Percentiles rank a stretch among this genome's conserved stretches.
Evolutionary conservation across 2,888 invertebrate genomes (phyloP).

Genomic region (Congeria kusceri): DNA sequence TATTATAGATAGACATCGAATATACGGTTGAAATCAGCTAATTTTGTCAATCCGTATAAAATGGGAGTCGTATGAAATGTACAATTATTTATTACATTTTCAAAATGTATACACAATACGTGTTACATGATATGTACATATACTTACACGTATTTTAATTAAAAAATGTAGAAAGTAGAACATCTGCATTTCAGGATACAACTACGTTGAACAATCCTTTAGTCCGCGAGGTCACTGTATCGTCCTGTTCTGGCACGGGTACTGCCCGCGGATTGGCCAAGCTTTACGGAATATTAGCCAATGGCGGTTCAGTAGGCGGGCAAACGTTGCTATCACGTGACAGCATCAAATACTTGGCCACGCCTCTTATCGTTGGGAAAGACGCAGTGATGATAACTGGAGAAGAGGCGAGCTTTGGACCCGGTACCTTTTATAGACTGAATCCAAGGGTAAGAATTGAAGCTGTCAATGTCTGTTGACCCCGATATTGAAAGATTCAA

Average conservation of each 20-base stretch:
- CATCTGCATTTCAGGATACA: constrained; percentile 30
- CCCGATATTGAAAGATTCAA: no score
- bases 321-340: constrained; percentile 34
- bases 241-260: constrained; percentile 78
- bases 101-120: no score
- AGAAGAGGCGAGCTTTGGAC: constrained; percentile 21
- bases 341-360: constrained; percentile 21
- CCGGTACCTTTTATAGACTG: constrained; percentile 20
- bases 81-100: no score
- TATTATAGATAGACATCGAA: no score
- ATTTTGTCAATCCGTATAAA: no score
- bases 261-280: constrained; percentile 80
- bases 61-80: no score
- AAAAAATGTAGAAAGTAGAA: no score
- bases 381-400: constrained; percentile 35
- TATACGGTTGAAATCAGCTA: no score
- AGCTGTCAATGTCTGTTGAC: no score
- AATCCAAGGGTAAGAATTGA: constrained; percentile 30
- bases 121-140: no score
- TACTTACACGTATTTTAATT: no score
- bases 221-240: constrained; percentile 73
- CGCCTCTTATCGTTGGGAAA: constrained; percentile 19
- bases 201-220: constrained; percentile 67
- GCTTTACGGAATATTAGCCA: constrained; percentile 61
- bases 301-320: constrained; percentile 31